These are phyloP conservation scores for Coptodon bakossiorum DNA, from an alignment of 2,113 vertebrate species.

Conservation along the genomic window DNA sequence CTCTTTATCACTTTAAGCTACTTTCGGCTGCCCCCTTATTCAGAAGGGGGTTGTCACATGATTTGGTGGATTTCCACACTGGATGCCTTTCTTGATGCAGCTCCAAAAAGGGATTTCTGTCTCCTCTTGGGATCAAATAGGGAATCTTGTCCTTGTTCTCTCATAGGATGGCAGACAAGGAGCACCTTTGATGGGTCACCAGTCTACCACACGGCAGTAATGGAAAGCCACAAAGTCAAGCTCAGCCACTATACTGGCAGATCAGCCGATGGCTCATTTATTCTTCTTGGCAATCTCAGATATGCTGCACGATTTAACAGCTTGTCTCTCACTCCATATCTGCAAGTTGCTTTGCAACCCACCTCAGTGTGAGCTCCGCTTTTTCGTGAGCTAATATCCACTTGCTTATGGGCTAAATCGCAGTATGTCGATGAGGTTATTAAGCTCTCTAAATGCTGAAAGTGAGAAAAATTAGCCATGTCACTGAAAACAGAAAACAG, in stretches of 20 bases:
- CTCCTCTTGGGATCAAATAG: not conserved
- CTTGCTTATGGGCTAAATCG: not conserved
- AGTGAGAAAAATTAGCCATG: not conserved
- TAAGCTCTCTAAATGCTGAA: not conserved
- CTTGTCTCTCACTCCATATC: not conserved
- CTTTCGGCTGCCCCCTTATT: not conserved
- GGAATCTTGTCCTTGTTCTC: not conserved
- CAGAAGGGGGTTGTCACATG: not conserved
- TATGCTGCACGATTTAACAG: not conserved
- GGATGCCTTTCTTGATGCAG: not conserved
- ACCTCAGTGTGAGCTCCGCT: not conserved
- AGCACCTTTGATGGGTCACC: not conserved
- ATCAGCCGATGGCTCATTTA: not conserved
- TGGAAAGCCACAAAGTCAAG: not conserved
- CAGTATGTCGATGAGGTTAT: not conserved
- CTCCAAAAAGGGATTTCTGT: not conserved
- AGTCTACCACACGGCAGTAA: not conserved
- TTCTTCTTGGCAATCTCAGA: not conserved
- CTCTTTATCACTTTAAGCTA: not conserved
- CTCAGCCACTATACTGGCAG: not conserved
- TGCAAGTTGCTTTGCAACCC: not conserved
- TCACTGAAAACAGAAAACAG: not conserved
- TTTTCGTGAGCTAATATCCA: not conserved
- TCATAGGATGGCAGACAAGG: not conserved
- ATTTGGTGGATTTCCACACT: not conserved